phyloP scores from a whole-genome alignment of 2,113 vertebrate genomes.

The Pterocles burchelli region DNA sequence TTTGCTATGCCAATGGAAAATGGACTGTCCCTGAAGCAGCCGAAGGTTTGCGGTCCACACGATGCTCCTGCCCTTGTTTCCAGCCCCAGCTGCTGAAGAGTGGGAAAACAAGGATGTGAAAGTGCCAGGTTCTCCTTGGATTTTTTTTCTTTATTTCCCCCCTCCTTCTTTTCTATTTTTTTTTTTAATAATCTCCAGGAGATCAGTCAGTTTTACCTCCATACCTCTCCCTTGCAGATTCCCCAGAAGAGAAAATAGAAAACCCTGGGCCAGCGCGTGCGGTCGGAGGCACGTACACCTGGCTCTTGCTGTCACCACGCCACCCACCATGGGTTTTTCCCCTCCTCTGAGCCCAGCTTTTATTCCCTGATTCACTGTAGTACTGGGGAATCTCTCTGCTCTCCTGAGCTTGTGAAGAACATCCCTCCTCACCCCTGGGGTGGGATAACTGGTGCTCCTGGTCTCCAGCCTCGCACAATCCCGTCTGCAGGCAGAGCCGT shows the following conservation, averaged over 20 bases:
- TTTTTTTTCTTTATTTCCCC: fast-evolving
- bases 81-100: background rate
- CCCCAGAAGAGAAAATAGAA: background rate
- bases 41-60: background rate
- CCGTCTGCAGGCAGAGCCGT: background rate
- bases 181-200: background rate
- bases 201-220: background rate
- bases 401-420: background rate
- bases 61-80: background rate
- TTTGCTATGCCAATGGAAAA: background rate
- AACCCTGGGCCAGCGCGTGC: fast-evolving
- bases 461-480: background rate
- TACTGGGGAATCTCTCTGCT: background rate
- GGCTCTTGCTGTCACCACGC: background rate
- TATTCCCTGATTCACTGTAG: background rate
- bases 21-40: background rate
- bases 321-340: background rate
- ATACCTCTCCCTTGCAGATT: background rate
- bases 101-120: background rate
- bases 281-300: fast-evolving
- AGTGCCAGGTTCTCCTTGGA: background rate
- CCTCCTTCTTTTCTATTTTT: fast-evolving
- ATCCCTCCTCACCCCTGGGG: fast-evolving
- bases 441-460: fast-evolving
- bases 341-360: background rate